Base-by-base conservation (phyloP, 2,888 invertebrate species). In the Campaea margaritaria region DNA sequence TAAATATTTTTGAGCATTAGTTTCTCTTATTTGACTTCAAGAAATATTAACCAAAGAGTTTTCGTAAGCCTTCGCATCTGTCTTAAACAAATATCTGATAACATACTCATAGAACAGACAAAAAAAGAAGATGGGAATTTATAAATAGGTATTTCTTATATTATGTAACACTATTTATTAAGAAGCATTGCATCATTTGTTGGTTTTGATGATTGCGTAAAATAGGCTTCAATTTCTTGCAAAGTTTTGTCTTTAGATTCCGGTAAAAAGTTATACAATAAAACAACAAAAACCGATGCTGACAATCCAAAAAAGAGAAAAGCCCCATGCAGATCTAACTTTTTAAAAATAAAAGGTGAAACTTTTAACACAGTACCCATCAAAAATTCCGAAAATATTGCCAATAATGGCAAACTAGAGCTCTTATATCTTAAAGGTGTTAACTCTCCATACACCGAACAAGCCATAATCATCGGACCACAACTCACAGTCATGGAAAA, bases 201-300 rank as follows among this genome's bases (percentile, higher is more conserved):
- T 14, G n/a, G 15, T 3, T 16, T 38, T 0, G 38, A 13, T 0
- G 21, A 11, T 45, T 53, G 38, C 14, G 47, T 52, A 46, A 75
- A 75, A 66, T 69, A 70, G 15, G 64, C 47, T 38, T 76, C 73
- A 28, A 79, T 81, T 70, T 81, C 77, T 54, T 62, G 66, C 10
- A 76, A 58, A 47, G 76, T 78, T 58, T 73, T 80, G 31, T 79
- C 76, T 64, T 79, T 78, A 27, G 78, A 81, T 60, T 81, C 81
- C 0, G 77, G 81, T 49, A 81, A 72, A 65, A 71, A 76, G 38
- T 64, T 70, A 58, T 69, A 78, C 44, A 78, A 13, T 34, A 77
- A 42, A 62, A 65, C 59, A 11, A 69, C 65, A 57, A 70, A 72
- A 42, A 76, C n/a, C 9, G 73, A 72, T 5, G 78, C 63, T 12